These are phyloP conservation scores for Neoscelio sp. DNA, from an alignment of 2,888 invertebrate species.

Conservation along the genomic window DNA sequence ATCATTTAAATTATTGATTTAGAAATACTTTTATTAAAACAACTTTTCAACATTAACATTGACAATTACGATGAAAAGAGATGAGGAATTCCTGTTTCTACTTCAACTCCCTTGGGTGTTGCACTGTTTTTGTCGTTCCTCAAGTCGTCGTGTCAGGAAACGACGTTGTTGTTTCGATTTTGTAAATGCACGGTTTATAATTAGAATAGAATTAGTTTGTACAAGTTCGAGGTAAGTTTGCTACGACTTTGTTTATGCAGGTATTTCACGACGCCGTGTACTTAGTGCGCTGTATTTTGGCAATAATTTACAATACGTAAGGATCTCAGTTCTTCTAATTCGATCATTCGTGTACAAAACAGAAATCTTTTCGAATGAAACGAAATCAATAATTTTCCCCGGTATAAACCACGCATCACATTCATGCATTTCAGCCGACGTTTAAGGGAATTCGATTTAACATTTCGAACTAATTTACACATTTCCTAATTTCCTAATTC, in stretches of 20 bases:
- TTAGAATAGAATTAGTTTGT: slow-evolving; percentile 79
- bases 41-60: no score
- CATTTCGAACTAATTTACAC: no score
- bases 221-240: slow-evolving; percentile 79
- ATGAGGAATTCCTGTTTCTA: slow-evolving; percentile 22
- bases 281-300: slow-evolving; percentile 61
- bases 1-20: no score
- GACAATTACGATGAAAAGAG: not conserved
- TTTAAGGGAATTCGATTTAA: no score
- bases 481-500: no score
- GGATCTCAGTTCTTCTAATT: slow-evolving; percentile 22
- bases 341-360: not conserved
- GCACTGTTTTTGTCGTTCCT: slow-evolving; percentile 33
- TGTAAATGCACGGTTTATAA: slow-evolving; percentile 81
- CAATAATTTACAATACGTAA: slow-evolving; percentile 63
- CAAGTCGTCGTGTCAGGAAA: slow-evolving; percentile 33
- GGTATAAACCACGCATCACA: no score
- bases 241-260: slow-evolving; percentile 65
- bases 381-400: no score
- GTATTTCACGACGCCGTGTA: slow-evolving; percentile 29
- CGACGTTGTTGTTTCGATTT: slow-evolving; percentile 82
- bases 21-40: no score
- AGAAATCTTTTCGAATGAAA: no score
- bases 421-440: no score
- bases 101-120: slow-evolving; percentile 18